A percentile compares a stretch with the other conserved stretches of the same genome.
phyloP scores from a whole-genome alignment of 1,140 invertebrate genomes.

The Drosophila micromelanica region DNA sequence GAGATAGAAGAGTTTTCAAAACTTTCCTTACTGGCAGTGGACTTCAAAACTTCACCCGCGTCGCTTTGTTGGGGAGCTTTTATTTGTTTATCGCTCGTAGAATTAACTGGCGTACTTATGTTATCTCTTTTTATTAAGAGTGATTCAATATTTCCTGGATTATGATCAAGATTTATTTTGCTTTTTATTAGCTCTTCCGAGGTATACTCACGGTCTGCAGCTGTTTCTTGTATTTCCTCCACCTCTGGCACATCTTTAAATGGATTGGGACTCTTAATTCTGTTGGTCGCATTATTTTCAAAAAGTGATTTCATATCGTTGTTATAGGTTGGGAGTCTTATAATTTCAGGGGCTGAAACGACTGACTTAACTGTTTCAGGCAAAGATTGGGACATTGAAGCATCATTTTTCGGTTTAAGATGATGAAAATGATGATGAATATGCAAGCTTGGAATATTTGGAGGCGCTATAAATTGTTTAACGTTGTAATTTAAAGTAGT shows the following conservation, averaged over 20 bases:
- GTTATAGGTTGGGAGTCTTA: neutral
- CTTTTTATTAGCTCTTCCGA: neutral
- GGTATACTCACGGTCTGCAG: neutral
- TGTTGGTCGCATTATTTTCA: neutral
- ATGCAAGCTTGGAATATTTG: neutral
- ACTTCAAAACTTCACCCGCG: neutral
- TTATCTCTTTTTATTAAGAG: neutral
- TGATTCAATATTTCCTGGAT: too few relatives aligned
- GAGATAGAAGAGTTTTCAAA: neutral
- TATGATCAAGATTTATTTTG: neutral
- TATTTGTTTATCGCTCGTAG: too few relatives aligned
- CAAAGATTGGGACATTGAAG: neutral
- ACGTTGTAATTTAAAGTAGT: neutral
- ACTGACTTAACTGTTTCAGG: neutral
- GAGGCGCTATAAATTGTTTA: neutral
- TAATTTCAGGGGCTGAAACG: neutral
- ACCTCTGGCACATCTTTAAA: neutral
- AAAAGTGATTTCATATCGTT: neutral
- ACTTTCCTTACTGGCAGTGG: neutral
- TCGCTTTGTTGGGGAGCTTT: neutral
- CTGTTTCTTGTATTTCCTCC: neutral
- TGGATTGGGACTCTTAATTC: neutral
- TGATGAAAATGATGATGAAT: slow-evolving; percentile 4
- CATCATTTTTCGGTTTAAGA: neutral
- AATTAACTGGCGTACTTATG: neutral